Percentiles rank a stretch among this genome's conserved stretches.
These are phyloP conservation scores for Ptilodon capucinus DNA, from an alignment of 2,888 invertebrate genomes.

Conservation along the genomic window DNA sequence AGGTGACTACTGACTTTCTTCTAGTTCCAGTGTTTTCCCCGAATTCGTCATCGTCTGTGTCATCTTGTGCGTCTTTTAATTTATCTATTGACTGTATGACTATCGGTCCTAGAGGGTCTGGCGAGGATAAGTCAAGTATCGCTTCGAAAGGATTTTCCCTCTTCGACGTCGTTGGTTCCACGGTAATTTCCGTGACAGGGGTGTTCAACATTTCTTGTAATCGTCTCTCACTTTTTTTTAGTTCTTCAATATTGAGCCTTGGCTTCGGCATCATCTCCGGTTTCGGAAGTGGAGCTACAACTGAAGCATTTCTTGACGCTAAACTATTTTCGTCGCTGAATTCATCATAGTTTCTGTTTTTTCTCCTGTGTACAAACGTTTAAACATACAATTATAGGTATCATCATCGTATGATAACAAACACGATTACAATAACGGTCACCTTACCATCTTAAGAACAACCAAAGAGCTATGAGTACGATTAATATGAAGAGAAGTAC, in stretches of 20 bases:
- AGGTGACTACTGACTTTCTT: slow-evolving; percentile 79
- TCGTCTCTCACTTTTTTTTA: slow-evolving; percentile 65
- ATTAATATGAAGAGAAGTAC: slow-evolving; percentile 64
- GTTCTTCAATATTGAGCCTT: slow-evolving; percentile 62
- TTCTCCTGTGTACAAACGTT: slow-evolving; percentile 52
- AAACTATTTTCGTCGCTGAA: slow-evolving; percentile 60
- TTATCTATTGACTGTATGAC: slow-evolving; percentile 73
- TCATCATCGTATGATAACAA: neutral
- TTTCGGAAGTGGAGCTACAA: slow-evolving; percentile 39
- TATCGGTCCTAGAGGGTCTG: slow-evolving; percentile 50
- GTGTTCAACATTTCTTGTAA: slow-evolving; percentile 66
- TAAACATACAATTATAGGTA: slow-evolving; percentile 17
- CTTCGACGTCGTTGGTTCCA: slow-evolving; percentile 36
- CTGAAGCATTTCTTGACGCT: slow-evolving; percentile 48
- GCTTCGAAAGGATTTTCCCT: slow-evolving; percentile 34
- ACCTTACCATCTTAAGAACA: slow-evolving; percentile 66
- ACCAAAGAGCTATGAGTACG: slow-evolving; percentile 55
- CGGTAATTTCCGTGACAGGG: slow-evolving; percentile 43
- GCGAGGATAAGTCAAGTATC: slow-evolving; percentile 43
- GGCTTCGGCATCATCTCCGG: slow-evolving; percentile 44
- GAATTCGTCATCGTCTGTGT: slow-evolving; percentile 69
- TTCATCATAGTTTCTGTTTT: slow-evolving; percentile 49
- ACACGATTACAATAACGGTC: slow-evolving; percentile 37
- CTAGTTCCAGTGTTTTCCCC: slow-evolving; percentile 56
- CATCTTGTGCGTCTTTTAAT: slow-evolving; percentile 61